These are phyloP conservation scores for Meloidogyne hapla DNA, from an alignment of 1,140 invertebrate species.

Conservation along the genomic window DNA sequence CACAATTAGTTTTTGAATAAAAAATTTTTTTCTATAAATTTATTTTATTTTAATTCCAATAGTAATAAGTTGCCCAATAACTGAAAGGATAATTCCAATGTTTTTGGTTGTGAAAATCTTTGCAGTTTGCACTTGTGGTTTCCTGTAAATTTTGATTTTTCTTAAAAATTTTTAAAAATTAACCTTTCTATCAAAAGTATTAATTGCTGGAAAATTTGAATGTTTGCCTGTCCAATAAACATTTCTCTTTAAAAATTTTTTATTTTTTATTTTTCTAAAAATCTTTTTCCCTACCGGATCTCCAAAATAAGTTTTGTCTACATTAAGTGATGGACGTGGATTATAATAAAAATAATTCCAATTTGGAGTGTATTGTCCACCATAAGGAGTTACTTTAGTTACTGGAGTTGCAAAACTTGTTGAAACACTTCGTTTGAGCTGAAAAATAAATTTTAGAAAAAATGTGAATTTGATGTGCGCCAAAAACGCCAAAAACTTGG, in stretches of 20 bases:
- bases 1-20: no score
- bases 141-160: not conserved
- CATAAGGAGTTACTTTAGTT: not conserved
- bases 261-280: not conserved
- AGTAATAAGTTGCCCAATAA: slow-evolving; percentile 12
- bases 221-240: slow-evolving; percentile 17
- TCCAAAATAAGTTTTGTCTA: slow-evolving; percentile 16
- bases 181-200: slow-evolving; percentile 6
- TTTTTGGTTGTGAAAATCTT: slow-evolving; percentile 8
- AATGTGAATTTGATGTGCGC: no score
- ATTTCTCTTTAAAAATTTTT: slow-evolving; percentile 5
- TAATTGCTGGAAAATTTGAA: slow-evolving; percentile 14
- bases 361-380: slow-evolving; percentile 12
- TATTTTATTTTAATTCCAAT: slow-evolving; percentile 12
- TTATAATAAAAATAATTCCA: slow-evolving; percentile 10
- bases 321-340: not conserved
- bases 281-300: not conserved
- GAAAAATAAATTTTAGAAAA: no score
- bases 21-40: no score
- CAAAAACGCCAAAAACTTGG: no score
- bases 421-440: slow-evolving; percentile 3
- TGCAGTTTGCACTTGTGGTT: not conserved
- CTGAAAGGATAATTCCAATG: slow-evolving; percentile 17
- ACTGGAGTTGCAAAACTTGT: slow-evolving; percentile 2
- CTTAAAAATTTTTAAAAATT: no score